phyloP scores from a whole-genome alignment of 2,888 invertebrate species.

The Acronicta psi region DNA sequence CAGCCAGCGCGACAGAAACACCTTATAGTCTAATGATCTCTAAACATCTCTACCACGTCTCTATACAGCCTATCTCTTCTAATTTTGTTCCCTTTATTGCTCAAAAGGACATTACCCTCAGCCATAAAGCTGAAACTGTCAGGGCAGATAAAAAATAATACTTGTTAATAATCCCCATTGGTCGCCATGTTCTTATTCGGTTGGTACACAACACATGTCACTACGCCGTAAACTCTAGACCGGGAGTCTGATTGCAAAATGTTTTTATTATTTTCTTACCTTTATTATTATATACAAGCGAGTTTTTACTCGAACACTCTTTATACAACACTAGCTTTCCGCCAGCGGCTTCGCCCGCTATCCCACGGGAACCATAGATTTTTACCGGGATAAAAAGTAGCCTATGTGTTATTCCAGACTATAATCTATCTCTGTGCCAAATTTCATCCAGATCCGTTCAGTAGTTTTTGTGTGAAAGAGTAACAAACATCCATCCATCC shows the following conservation, averaged over 20 bases:
- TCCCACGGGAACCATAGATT: no score
- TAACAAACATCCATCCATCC: no score
- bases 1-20: no score
- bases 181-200: constrained; percentile 67
- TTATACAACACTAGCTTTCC: no score
- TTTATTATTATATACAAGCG: not conserved
- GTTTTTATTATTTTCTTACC: not conserved
- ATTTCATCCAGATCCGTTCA: no score
- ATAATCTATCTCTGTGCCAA: no score
- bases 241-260: constrained; percentile 43
- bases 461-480: no score
- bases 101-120: constrained; percentile 7
- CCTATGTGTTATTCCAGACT: no score
- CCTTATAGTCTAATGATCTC: not conserved
- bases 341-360: no score
- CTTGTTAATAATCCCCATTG: constrained; percentile 74
- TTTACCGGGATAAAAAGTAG: no score
- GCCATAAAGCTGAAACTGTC: constrained; percentile 62
- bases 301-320: no score
- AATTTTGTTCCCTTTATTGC: constrained; percentile 24
- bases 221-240: constrained; percentile 68
- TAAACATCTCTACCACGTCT: constrained; percentile 1
- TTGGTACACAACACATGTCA: constrained; percentile 68
- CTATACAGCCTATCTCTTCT: constrained; percentile 1
- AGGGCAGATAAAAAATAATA: constrained; percentile 74